Evolutionary conservation across 2,888 invertebrate species (phyloP), one percentile per base, ranked within the genome.

Genomic region (Drosophila subquinaria): DNA sequence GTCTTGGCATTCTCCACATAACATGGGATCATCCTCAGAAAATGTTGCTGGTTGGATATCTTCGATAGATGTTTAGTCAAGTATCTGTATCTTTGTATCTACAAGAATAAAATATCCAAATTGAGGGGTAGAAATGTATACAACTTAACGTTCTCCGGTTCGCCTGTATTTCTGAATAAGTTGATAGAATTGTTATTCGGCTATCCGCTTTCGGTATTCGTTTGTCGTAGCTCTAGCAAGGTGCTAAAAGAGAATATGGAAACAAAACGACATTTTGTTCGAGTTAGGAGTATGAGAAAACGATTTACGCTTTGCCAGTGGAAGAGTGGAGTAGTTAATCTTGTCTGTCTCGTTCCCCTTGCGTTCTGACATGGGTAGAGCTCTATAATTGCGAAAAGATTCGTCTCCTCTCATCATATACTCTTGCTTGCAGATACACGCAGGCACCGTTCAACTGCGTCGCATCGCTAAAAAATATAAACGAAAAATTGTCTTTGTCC

Each of bases 221-320:
- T 11, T 36, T 52, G 38, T 9, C 53, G 30, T 43, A 65, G 65
- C 51, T 43, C 45, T 52, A 68, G 62, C 68, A 56, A 56, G 23
- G 61, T 55, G 71, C 84, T 84, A 86, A 75, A 88, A 84, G 60
- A 84, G 69, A 71, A 78, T 75, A 71, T 43, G 62, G 43, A 79
- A 83, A 88, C 85, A 84, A 81, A 76, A 59, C 71, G 69, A 69
- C 69, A 87, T 72, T 59, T 81, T 75, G 71, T 77, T 82, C 82
- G 68, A 48, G 50, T 85, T 73, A 78, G 45, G 51, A 36, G 57
- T 80, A 65, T 57, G 52, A 69, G 73, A 48, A 73, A 73, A 67
- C 69, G 65, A 68, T 66, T 85, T 80, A 83, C 88, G 77, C 67
- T 61, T 82, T 75, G 45, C 47, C 55, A 65, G 53, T 47, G 23